phyloP scores from a whole-genome alignment of 2,888 invertebrate genomes.

The Trissoscelio sp. region DNA sequence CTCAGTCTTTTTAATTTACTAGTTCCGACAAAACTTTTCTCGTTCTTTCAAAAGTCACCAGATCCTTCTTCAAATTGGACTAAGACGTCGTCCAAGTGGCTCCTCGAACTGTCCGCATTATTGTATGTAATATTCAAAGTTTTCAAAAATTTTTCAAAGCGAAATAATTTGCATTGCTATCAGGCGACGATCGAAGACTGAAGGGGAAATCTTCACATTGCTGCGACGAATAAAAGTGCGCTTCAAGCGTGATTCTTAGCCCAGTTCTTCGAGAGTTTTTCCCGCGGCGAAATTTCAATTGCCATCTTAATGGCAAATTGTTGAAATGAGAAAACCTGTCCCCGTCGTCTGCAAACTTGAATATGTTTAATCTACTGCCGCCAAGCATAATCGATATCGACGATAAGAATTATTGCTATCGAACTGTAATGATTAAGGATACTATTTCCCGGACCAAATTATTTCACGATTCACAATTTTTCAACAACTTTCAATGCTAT shows the following conservation, averaged over 20 bases:
- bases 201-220: slow-evolving; percentile 51
- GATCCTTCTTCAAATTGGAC: slow-evolving; percentile 31
- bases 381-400: slow-evolving; percentile 48
- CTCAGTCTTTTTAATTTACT: slow-evolving; percentile 32
- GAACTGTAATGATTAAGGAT: slow-evolving; percentile 24
- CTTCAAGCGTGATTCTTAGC: slow-evolving; percentile 57
- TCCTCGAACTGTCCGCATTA: slow-evolving; percentile 30
- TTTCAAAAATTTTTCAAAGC: slow-evolving; percentile 45
- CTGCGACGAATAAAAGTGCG: slow-evolving; percentile 55
- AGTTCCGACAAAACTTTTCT: slow-evolving; percentile 1
- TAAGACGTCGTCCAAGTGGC: neutral
- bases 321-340: slow-evolving; percentile 43
- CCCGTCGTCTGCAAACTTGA: slow-evolving; percentile 34
- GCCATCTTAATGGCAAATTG: slow-evolving; percentile 63
- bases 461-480: too few species aligned
- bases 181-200: slow-evolving; percentile 45
- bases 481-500: too few species aligned
- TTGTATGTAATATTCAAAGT: slow-evolving; percentile 56
- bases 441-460: neutral
- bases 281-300: slow-evolving; percentile 60
- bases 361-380: slow-evolving; percentile 54
- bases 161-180: slow-evolving; percentile 65
- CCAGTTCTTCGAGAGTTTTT: slow-evolving; percentile 58
- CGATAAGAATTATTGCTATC: slow-evolving; percentile 44
- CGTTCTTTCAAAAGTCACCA: slow-evolving; percentile 2